phyloP scores from a whole-genome alignment of 2,888 invertebrate genomes.

The Tanytarsus gracilentus region DNA sequence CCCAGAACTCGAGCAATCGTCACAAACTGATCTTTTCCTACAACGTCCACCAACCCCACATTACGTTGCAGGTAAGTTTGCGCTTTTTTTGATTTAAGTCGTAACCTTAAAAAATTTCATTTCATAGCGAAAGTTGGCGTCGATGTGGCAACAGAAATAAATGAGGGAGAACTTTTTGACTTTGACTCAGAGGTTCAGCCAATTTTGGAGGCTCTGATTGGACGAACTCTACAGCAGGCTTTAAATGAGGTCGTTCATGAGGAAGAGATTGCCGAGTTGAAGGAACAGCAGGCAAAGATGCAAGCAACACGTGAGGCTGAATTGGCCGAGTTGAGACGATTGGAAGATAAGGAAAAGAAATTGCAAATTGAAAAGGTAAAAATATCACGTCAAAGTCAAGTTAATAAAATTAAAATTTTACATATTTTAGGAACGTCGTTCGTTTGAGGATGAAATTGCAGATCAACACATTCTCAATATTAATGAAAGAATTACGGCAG shows the following conservation, averaged over 20 bases:
- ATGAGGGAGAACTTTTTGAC: slow-evolving; percentile 87
- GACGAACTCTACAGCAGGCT: slow-evolving; percentile 82
- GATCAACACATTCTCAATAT: slow-evolving; percentile 59
- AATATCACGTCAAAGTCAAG: not conserved
- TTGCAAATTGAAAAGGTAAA: slow-evolving; percentile 55
- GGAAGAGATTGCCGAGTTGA: slow-evolving; percentile 75
- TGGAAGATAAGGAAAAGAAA: slow-evolving; percentile 69
- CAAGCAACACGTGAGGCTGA: slow-evolving; percentile 65
- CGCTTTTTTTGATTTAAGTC: not conserved
- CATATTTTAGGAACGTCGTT: slow-evolving; percentile 53
- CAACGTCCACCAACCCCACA: slow-evolving; percentile 73
- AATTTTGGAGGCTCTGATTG: slow-evolving; percentile 78
- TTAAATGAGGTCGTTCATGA: slow-evolving; percentile 85
- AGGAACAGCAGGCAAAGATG: slow-evolving; percentile 54
- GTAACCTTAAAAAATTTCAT: too few species aligned
- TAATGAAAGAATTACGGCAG: slow-evolving; percentile 71
- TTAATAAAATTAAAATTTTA: not conserved
- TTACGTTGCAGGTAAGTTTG: slow-evolving; percentile 50
- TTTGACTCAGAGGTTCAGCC: slow-evolving; percentile 88
- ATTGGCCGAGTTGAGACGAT: slow-evolving; percentile 67
- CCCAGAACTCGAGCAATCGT: slow-evolving; percentile 64
- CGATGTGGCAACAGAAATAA: slow-evolving; percentile 77
- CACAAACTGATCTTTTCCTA: slow-evolving; percentile 79
- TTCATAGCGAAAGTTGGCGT: slow-evolving; percentile 59
- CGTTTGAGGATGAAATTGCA: slow-evolving; percentile 61